Evolutionary conservation across 2,888 invertebrate species (phyloP).

Genomic region (Furcula furcula): DNA sequence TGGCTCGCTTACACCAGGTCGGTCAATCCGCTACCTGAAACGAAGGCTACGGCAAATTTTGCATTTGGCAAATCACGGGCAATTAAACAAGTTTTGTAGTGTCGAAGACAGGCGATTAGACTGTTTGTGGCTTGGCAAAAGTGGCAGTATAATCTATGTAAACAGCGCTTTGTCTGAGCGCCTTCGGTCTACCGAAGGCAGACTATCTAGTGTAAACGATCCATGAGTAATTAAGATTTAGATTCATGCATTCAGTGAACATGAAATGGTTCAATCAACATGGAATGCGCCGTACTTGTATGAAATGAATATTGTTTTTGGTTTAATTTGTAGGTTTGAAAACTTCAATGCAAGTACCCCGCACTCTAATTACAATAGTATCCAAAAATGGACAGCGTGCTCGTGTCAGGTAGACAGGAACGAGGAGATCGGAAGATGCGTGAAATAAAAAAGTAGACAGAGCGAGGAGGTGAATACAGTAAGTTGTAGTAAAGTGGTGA

Average conservation of each 20-base stretch:
- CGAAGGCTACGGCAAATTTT: no score
- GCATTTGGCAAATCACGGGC: no score
- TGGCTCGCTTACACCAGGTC: no score
- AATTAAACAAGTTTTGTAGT: no score
- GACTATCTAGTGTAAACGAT: no score
- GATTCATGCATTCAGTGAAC: constrained; percentile 37
- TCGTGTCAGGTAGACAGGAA: constrained; percentile 61
- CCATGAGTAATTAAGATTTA: no score
- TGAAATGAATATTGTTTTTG: not conserved
- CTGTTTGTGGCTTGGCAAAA: no score
- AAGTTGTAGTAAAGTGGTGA: constrained; percentile 77
- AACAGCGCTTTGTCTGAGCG: no score
- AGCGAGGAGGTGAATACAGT: constrained; percentile 71
- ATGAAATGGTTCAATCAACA: constrained; percentile 19
- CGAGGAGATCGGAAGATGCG: constrained; percentile 69
- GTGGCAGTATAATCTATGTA: no score
- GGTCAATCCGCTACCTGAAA: no score
- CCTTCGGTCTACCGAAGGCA: no score
- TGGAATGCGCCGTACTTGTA: constrained; percentile 20
- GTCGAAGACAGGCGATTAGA: no score
- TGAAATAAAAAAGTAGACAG: constrained; percentile 66
- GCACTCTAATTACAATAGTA: constrained; percentile 28
- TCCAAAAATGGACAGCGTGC: constrained; percentile 62
- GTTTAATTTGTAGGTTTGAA: constrained; percentile 1
- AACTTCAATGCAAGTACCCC: constrained; percentile 22